Conservation (phyloP, 1,140 invertebrate species). For the Acyrthosiphon pisum region DNA sequence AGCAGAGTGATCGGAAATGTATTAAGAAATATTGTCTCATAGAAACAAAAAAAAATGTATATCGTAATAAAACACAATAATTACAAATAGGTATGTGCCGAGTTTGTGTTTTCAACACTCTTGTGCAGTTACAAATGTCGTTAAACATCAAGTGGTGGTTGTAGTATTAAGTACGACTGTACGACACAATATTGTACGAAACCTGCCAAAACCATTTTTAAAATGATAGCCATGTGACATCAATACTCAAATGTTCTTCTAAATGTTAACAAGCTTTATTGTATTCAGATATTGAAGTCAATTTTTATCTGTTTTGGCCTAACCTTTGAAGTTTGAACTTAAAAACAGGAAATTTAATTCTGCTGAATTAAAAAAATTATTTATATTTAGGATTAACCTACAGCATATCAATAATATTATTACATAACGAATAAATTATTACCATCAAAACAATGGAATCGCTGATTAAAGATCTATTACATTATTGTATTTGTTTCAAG, state of each 20-base stretch:
- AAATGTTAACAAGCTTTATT: not conserved
- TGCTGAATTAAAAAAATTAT: not conserved
- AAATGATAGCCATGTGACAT: too few relatives aligned
- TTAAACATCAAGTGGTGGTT: too few relatives aligned
- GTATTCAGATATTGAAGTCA: not conserved
- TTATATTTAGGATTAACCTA: fast-evolving
- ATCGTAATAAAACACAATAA: too few relatives aligned
- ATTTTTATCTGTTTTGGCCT: not conserved
- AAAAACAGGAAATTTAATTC: not conserved
- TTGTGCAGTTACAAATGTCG: too few relatives aligned
- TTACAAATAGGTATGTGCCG: too few relatives aligned
- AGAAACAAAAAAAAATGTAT: too few relatives aligned
- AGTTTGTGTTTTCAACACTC: too few relatives aligned
- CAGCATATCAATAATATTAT: not conserved
- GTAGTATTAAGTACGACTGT: too few relatives aligned
- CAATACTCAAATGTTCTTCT: not conserved
- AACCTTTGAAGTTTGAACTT: not conserved
- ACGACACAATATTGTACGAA: too few relatives aligned
- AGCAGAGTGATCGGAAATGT: too few relatives aligned
- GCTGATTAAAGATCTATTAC: not conserved
- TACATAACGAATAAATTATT: not conserved
- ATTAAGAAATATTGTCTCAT: too few relatives aligned
- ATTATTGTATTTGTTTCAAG: not conserved
- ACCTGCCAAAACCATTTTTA: too few relatives aligned
- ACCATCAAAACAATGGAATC: not conserved